Conservation (phyloP, 2,797 vertebrate species). For the Nyctibius grandis region DNA sequence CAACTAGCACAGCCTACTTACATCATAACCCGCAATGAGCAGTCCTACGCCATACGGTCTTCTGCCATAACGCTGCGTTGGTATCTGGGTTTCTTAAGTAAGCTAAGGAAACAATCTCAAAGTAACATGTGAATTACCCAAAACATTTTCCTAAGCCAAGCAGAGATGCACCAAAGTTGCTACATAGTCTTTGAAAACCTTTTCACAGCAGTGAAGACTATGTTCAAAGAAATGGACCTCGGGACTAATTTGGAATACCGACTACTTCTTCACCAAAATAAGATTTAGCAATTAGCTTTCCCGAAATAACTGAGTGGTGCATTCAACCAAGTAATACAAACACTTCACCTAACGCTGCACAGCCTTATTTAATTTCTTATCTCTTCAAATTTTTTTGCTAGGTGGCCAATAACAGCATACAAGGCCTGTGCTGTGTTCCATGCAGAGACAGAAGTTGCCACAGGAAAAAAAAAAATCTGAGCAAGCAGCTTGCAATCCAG, state of each 20-base stretch:
- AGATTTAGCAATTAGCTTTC: background rate
- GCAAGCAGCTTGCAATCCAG: background rate
- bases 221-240: background rate
- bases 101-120: constrained; percentile 69
- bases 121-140: background rate
- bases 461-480: background rate
- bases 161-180: background rate
- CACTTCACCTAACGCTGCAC: background rate
- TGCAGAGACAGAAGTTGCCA: background rate
- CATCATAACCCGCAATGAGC: constrained; percentile 95
- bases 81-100: constrained; percentile 92
- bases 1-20: constrained; percentile 68
- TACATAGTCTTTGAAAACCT: background rate
- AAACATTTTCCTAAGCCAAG: background rate
- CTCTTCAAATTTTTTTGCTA: background rate
- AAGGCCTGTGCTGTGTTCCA: background rate
- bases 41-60: constrained; percentile 95
- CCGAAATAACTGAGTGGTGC: background rate
- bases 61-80: constrained; percentile 93
- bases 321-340: background rate
- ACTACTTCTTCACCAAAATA: background rate
- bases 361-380: background rate
- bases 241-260: background rate
- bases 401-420: background rate
- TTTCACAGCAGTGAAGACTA: background rate